Evolutionary conservation across 2,888 invertebrate genomes (phyloP).

Genomic region (Gryllus longicercus): DNA sequence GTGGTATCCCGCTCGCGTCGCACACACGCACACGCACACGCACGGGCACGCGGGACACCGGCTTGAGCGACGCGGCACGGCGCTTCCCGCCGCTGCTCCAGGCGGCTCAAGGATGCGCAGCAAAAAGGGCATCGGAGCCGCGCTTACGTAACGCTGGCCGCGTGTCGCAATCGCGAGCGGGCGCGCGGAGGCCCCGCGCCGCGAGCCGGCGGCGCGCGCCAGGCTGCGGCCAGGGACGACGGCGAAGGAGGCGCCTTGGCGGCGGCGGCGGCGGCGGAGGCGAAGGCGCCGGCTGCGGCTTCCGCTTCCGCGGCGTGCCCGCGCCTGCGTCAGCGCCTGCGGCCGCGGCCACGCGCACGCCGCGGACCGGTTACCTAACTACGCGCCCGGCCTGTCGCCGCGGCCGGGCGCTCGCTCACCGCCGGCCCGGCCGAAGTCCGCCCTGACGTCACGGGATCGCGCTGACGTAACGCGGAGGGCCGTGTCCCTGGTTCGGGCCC

Average conservation of each 20-base stretch:
- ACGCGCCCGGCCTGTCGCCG: not conserved
- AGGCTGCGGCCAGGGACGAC: not conserved
- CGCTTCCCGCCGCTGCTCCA: not conserved
- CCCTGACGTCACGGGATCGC: not conserved
- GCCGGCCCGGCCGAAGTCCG: not conserved
- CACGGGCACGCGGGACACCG: no score
- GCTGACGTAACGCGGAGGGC: constrained; percentile 11
- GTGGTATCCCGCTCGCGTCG: not conserved
- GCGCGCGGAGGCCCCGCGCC: not conserved
- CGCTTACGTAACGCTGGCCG: not conserved
- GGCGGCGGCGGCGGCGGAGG: not conserved
- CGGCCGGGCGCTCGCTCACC: not conserved
- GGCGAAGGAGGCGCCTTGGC: not conserved
- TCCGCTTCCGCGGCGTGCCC: not conserved
- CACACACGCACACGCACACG: no score
- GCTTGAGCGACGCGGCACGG: not conserved
- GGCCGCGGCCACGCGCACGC: not conserved
- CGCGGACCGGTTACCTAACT: not conserved
- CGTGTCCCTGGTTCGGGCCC: not conserved
- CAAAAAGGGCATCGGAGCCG: not conserved
- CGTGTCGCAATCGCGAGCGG: not conserved
- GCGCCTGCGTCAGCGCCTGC: not conserved
- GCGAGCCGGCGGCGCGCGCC: not conserved
- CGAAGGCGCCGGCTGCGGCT: not conserved
- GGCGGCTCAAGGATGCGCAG: not conserved